Conservation (phyloP, 1,140 invertebrate species). For the Gryllus bimaculatus region DNA sequence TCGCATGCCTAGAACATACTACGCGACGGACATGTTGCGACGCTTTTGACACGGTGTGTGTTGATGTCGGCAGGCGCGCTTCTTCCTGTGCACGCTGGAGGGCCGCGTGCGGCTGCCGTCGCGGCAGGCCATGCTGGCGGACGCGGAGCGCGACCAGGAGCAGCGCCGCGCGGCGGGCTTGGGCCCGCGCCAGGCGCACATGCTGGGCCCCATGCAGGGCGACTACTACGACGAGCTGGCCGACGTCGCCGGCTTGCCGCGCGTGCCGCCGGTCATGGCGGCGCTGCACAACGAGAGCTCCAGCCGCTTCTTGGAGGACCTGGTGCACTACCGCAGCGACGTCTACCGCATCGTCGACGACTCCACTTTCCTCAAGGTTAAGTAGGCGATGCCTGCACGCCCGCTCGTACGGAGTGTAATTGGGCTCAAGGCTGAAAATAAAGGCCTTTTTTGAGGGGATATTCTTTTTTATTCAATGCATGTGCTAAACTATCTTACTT, state of each 20-base stretch:
- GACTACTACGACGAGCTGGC: neutral
- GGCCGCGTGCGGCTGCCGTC: neutral
- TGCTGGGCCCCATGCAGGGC: neutral
- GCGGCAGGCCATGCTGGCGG: neutral
- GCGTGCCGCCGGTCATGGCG: neutral
- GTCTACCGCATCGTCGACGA: slow-evolving; percentile 6
- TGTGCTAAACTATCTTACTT: no score
- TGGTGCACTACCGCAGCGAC: neutral
- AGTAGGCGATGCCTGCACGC: neutral
- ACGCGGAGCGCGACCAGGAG: neutral
- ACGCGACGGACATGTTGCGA: no score
- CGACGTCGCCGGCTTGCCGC: neutral
- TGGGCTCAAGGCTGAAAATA: no score
- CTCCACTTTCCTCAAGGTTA: neutral
- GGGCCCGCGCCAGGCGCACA: neutral
- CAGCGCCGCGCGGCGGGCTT: neutral
- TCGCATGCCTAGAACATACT: no score
- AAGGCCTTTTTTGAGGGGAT: no score
- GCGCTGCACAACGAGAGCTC: slow-evolving; percentile 7
- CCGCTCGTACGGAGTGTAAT: no score
- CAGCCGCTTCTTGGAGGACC: neutral
- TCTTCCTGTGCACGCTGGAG: neutral
- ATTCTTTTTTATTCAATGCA: no score
- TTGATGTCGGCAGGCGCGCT: neutral
- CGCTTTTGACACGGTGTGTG: no score